Evolutionary conservation across 1,140 invertebrate species (phyloP), one percentile per base, ranked within the genome.

Genomic region (Conus betulinus): DNA sequence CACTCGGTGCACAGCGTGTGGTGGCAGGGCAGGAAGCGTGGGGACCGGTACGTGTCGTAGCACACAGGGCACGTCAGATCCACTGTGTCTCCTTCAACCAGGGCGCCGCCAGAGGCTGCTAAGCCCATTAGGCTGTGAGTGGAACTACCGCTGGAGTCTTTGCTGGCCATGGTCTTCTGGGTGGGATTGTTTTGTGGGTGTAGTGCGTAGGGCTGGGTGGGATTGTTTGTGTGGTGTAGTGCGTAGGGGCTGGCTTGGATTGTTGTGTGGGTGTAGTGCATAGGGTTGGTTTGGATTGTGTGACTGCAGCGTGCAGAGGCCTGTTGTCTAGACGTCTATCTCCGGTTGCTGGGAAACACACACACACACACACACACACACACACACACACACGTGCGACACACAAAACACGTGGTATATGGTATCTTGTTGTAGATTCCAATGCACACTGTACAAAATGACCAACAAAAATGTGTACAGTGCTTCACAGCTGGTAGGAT

Each of bases 1-100:
- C 85, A 87, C 17, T 87, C 85, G 15, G 85, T 87, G 85, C 85
- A 87, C 74, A 87, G 74, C 52, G 85, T 87, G 85, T 87, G 85
- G 85, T 87, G 85, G 51, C 85, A 87, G 3, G 85, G 85, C 67
- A 87, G 71, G 85, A 87, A 87, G 51, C 85, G 85, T 8, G 85
- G 85, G 0, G 51, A 55, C 6, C 51, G 76, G 67, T 57, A 78
- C 20, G 74, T 87, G 74, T 87, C 85, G 23, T 55, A 57, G 17
- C 85, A 87, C 39, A 87, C 85, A 1, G 85, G 85, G 25, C 85
- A 87, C 39, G 85, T 87, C n/a, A 87, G 53, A 52, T 76, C 74
- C 23, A 87, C 53, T 2, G 11, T 39, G 8, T 11, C 17, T 4
- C n/a, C 82, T 5, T 20, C 82, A 20, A 20, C 82, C 82, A 13